Conservation (phyloP, 2,888 invertebrate species). For the Eupithecia dodoneata region DNA sequence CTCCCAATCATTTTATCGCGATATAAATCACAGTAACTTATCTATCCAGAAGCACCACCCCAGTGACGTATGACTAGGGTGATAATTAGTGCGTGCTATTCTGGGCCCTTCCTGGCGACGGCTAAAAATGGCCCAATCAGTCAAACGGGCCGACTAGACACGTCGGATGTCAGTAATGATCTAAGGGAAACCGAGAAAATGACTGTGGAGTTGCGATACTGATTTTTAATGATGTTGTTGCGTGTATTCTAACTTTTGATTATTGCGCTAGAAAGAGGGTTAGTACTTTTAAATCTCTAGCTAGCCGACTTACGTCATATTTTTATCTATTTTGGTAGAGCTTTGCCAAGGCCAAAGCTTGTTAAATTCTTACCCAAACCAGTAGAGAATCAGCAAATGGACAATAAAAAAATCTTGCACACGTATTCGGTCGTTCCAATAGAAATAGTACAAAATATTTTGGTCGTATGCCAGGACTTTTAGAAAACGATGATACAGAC, state of each 20-base stretch:
- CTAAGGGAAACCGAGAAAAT: constrained; percentile 33
- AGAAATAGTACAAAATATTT: constrained; percentile 19
- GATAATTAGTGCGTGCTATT: constrained; percentile 76
- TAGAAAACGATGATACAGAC: constrained; percentile 14
- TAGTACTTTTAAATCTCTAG: too few relatives aligned
- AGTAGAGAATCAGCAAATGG: not conserved
- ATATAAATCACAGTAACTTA: constrained; percentile 69
- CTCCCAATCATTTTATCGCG: constrained; percentile 53
- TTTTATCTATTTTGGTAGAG: not conserved
- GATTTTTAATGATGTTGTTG: constrained; percentile 3
- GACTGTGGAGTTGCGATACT: constrained; percentile 5
- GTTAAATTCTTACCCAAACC: not conserved
- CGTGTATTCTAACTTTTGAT: not conserved
- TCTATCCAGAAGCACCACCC: constrained; percentile 54
- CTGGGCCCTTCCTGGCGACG: constrained; percentile 63
- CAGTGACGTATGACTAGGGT: constrained; percentile 55
- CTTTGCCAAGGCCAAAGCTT: not conserved
- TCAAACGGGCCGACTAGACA: constrained; percentile 63
- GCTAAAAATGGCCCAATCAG: constrained; percentile 82
- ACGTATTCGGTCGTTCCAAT: constrained; percentile 10
- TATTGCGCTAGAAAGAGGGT: too few relatives aligned
- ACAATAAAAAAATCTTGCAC: constrained; percentile 6
- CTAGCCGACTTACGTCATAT: too few relatives aligned
- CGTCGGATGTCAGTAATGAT: constrained; percentile 57
- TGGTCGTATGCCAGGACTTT: constrained; percentile 30